Evolutionary conservation across 2,113 vertebrate species (phyloP).

Genomic region (Alexandromys fortis): DNA sequence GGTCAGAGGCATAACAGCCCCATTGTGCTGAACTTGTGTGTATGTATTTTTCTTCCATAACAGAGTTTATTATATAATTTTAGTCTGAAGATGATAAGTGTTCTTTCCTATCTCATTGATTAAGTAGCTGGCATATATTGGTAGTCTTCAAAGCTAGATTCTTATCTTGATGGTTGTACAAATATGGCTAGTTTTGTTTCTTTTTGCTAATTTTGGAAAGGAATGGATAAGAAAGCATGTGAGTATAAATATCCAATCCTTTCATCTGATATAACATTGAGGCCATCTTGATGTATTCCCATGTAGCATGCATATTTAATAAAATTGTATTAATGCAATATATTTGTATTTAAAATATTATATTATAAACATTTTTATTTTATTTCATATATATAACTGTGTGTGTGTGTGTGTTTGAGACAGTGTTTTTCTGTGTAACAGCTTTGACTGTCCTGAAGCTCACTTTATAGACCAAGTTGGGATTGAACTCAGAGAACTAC

Average conservation of each 20-base stretch:
- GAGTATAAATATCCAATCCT: conserved; percentile 28
- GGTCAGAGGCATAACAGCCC: not conserved
- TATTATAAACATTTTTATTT: not conserved
- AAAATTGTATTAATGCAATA: not conserved
- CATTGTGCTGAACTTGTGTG: not conserved
- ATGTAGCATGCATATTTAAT: not conserved
- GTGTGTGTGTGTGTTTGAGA: not conserved
- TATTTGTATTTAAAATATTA: not conserved
- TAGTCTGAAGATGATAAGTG: not conserved
- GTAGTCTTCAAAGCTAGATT: not conserved
- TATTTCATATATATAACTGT: not conserved
- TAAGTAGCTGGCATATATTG: conserved; percentile 19
- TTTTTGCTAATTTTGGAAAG: conserved; percentile 42
- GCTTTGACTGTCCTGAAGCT: not conserved
- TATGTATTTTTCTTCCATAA: conserved; percentile 1
- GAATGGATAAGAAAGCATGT: not conserved
- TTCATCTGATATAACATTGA: not conserved
- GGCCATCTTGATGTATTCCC: not conserved
- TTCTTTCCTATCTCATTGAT: conserved; percentile 24
- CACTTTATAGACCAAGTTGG: not conserved
- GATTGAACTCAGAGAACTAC: not conserved
- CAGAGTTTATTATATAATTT: not conserved
- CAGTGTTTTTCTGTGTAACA: not conserved
- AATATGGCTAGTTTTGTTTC: conserved; percentile 35
- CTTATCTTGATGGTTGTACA: conserved; percentile 9